Evolutionary conservation across 1,140 invertebrate species (phyloP).

Genomic region (Diachasma alloeum): DNA sequence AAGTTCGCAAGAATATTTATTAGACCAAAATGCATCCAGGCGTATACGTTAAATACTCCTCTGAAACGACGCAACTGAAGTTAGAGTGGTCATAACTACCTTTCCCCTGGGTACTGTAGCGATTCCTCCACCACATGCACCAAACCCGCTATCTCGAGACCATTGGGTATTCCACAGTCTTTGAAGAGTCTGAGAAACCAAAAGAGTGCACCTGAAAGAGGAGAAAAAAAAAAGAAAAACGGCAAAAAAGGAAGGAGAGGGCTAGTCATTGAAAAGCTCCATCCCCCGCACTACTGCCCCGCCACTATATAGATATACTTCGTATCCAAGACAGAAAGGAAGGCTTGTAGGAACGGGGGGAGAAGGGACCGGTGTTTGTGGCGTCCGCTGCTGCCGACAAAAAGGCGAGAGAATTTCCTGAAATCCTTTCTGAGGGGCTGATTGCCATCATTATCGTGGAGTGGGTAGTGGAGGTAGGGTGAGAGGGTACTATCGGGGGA

Average conservation of each 20-base stretch:
- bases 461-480: conserved; percentile 55
- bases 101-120: too few species aligned
- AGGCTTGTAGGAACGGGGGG: conserved; percentile 4
- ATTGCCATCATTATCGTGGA: conserved; percentile 66
- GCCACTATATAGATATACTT: neutral
- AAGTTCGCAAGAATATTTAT: too few species aligned
- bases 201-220: neutral
- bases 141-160: neutral
- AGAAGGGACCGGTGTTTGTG: conserved; percentile 61
- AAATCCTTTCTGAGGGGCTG: conserved; percentile 65
- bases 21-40: too few species aligned
- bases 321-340: neutral
- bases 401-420: conserved; percentile 67
- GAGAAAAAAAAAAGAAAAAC: conserved; percentile 14
- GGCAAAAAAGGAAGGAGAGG: neutral
- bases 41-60: too few species aligned
- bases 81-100: too few species aligned
- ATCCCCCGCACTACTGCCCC: neutral
- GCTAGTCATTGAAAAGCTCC: conserved; percentile 26
- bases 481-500: conserved; percentile 30
- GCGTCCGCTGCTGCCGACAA: conserved; percentile 62
- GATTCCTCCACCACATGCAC: too few species aligned
- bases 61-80: too few species aligned
- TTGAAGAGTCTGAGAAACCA: neutral
- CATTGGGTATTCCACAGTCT: neutral